A percentile compares a stretch with the other conserved stretches of the same genome.
Conservation (phyloP, 2,888 invertebrate species). For the Lasius fuliginosus region DNA sequence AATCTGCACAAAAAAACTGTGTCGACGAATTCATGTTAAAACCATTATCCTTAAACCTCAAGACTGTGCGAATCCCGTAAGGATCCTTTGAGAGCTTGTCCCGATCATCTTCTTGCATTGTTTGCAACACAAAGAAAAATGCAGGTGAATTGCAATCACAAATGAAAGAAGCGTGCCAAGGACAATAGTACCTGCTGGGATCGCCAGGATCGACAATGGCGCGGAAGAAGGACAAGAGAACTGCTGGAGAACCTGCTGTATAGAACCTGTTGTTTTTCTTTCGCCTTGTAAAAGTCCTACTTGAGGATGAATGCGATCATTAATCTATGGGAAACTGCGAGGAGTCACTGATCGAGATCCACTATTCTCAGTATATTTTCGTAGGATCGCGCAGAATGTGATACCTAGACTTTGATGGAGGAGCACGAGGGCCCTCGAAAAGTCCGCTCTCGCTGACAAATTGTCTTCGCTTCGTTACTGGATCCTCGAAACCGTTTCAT, state of each 20-base stretch:
- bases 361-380: slow-evolving; percentile 78
- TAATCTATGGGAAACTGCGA: slow-evolving; percentile 77
- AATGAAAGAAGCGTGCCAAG: slow-evolving; percentile 73
- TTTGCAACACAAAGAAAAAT: slow-evolving; percentile 76
- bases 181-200: slow-evolving; percentile 79
- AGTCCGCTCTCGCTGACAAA: slow-evolving; percentile 75
- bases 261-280: slow-evolving; percentile 80
- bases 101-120: slow-evolving; percentile 78
- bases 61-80: slow-evolving; percentile 79
- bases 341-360: slow-evolving; percentile 76
- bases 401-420: slow-evolving; percentile 60
- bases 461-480: slow-evolving; percentile 77
- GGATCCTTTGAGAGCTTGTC: slow-evolving; percentile 58
- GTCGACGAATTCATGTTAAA: not conserved
- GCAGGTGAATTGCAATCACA: slow-evolving; percentile 65
- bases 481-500: slow-evolving; percentile 55
- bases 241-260: slow-evolving; percentile 65
- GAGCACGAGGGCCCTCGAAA: slow-evolving; percentile 54
- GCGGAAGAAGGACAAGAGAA: slow-evolving; percentile 56
- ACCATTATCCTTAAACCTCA: slow-evolving; percentile 43
- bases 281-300: slow-evolving; percentile 73
- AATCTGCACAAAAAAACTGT: not conserved
- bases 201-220: slow-evolving; percentile 69
- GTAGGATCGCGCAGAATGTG: slow-evolving; percentile 67
- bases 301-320: slow-evolving; percentile 81